Base-by-base conservation (phyloP, 1,140 invertebrate species). In the Leptestheria dahalacensis region DNA sequence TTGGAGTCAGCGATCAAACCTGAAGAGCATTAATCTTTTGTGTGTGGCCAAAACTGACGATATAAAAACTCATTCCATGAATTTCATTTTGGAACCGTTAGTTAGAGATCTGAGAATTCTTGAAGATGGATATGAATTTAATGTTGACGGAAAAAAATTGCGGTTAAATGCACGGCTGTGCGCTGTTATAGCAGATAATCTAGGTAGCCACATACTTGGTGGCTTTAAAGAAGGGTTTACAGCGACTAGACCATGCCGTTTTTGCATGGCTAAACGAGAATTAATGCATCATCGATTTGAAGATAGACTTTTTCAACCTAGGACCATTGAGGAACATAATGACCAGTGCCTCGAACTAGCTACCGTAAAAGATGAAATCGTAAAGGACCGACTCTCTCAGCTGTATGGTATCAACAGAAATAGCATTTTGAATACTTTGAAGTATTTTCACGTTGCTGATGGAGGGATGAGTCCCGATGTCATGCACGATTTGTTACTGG, bases 401-500 rank as follows among this genome's bases (percentile, higher is more conserved):
- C 57, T 58, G n/a, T 58, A 58, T 46, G 57, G 57, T 10, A 41
- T 61, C 20, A 61, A 60, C 23, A 20, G 33, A 1, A 46, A 61
- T 24, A 41, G 25, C 33, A 25, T 46, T 18, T 46, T 58, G 12
- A 61, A 61, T 59, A 41, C 57, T 18, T 47, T 58, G 12, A 61
- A 60, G 25, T 33, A 57, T 48, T 58, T 57, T 47, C 28, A 61
- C 29, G 46, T 58, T 60, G 25, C 52, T 26, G 33, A 24, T 18
- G 33, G 25, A 21, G 48, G 20, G 25, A 23, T 61, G 24, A 20
- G 33, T 3, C 53, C 46, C 24, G 60, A 61, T 58, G 26, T 4
- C 20, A 61, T 61, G 60, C 60, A 61, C 47, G 60, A 59, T 47
- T 18, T 56, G 28, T 28, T 61, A 12, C 23, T 59, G 48, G 29